These are phyloP conservation scores for Lithobates pipiens DNA, from an alignment of 2,797 vertebrate species.

Conservation along the genomic window DNA sequence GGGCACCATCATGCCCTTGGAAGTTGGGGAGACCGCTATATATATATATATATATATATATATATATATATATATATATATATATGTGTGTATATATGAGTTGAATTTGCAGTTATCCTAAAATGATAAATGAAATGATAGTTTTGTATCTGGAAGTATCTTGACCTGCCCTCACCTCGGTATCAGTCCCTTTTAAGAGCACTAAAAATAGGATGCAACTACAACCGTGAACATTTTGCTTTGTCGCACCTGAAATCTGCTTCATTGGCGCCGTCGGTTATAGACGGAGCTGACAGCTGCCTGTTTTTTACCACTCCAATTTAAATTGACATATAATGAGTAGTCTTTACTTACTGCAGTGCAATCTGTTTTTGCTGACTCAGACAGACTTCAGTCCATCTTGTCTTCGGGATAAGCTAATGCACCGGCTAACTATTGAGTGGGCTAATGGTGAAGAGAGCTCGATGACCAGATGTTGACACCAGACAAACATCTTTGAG, in stretches of 20 bases:
- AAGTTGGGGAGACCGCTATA: too few species aligned
- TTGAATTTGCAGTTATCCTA: too few species aligned
- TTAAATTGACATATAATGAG: neutral
- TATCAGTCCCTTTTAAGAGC: too few species aligned
- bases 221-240: neutral
- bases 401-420: constrained; percentile 1
- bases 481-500: neutral
- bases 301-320: neutral
- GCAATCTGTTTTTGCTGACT: constrained; percentile 10
- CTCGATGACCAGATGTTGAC: constrained; percentile 48
- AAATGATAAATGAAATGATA: too few species aligned
- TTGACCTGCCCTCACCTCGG: too few species aligned
- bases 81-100: too few species aligned
- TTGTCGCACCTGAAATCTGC: neutral
- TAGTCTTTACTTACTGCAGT: neutral
- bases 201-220: neutral
- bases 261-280: neutral
- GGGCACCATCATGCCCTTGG: too few species aligned
- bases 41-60: too few species aligned
- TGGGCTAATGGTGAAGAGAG: constrained; percentile 29
- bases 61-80: too few species aligned
- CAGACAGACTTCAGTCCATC: neutral
- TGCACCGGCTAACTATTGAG: constrained; percentile 20
- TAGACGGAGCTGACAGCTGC: neutral
- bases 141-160: too few species aligned